These are phyloP conservation scores for Eupithecia abbreviata DNA, from an alignment of 2,888 invertebrate species.

Conservation along the genomic window DNA sequence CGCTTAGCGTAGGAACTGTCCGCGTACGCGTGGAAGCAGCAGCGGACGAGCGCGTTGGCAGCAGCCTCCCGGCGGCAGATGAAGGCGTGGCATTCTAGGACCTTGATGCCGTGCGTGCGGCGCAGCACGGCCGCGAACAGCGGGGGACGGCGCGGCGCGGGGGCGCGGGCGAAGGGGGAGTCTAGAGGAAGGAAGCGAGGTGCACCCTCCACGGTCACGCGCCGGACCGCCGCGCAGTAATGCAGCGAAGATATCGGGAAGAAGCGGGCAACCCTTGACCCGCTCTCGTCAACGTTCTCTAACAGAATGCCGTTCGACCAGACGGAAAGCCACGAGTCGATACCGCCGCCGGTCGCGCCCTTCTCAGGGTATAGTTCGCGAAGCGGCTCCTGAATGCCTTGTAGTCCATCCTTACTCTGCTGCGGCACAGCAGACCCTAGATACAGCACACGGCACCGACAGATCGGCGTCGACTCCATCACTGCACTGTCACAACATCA, in stretches of 20 bases:
- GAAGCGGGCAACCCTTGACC: slow-evolving; percentile 96
- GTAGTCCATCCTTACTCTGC: slow-evolving; percentile 98
- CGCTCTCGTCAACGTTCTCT: slow-evolving; percentile 98
- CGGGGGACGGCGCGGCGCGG: slow-evolving; percentile 96
- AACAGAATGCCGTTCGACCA: slow-evolving; percentile 98
- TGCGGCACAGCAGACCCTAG: slow-evolving; percentile 98
- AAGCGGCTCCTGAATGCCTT: slow-evolving; percentile 98
- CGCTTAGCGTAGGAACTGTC: slow-evolving; percentile 96
- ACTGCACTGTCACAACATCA: slow-evolving; percentile 76
- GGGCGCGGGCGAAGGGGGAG: slow-evolving; percentile 96
- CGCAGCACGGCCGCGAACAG: slow-evolving; percentile 98
- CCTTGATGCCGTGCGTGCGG: slow-evolving; percentile 98
- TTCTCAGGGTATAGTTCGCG: slow-evolving; percentile 98
- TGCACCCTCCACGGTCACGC: slow-evolving; percentile 89
- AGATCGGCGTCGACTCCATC: slow-evolving; percentile 95
- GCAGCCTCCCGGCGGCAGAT: slow-evolving; percentile 98
- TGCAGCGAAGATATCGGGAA: slow-evolving; percentile 98
- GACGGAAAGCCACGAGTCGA: slow-evolving; percentile 98
- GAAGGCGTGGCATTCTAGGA: slow-evolving; percentile 99
- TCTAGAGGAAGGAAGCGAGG: slow-evolving; percentile 97
- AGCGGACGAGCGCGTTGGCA: slow-evolving; percentile 97
- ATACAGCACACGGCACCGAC: slow-evolving; percentile 98
- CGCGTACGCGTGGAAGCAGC: slow-evolving; percentile 98
- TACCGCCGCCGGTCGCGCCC: slow-evolving; percentile 94
- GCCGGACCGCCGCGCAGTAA: slow-evolving; percentile 97